Evolutionary conservation across 2,888 invertebrate genomes (phyloP).

Genomic region (Pollenia angustigena): DNA sequence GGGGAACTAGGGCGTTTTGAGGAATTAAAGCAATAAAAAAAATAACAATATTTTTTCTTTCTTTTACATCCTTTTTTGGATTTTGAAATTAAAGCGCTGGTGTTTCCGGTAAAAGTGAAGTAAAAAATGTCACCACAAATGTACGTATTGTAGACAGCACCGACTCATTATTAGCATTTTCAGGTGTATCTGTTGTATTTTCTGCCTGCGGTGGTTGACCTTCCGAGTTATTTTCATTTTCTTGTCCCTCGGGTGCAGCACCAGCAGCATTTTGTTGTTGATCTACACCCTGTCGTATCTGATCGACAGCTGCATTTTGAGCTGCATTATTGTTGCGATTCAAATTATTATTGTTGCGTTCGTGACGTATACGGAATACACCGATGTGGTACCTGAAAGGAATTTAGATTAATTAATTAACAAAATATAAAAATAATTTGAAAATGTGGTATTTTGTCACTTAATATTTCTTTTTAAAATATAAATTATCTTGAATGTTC

Average conservation of each 20-base stretch:
- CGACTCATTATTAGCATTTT: slow-evolving; percentile 85
- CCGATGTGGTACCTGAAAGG: slow-evolving; percentile 89
- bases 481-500: no score
- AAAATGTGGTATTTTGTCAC: no score
- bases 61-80: background rate
- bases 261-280: slow-evolving; percentile 66
- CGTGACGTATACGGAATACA: slow-evolving; percentile 87
- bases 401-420: no score
- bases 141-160: slow-evolving; percentile 93
- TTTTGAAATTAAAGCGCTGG: slow-evolving; percentile 84
- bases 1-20: slow-evolving; percentile 33
- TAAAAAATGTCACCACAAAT: slow-evolving; percentile 96
- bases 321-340: slow-evolving; percentile 82
- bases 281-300: slow-evolving; percentile 73
- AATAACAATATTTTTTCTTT: slow-evolving; percentile 38
- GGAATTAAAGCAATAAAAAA: slow-evolving; percentile 64
- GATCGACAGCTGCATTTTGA: slow-evolving; percentile 76
- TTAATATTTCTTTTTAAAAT: no score
- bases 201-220: slow-evolving; percentile 57
- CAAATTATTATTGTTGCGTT: slow-evolving; percentile 83
- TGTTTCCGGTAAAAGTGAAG: slow-evolving; percentile 96
- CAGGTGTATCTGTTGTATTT: slow-evolving; percentile 73
- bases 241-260: slow-evolving; percentile 30
- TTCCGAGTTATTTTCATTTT: slow-evolving; percentile 53
- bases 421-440: no score